Evolutionary conservation across 2,113 vertebrate species (phyloP).

Genomic region (Amphilophus citrinellus): DNA sequence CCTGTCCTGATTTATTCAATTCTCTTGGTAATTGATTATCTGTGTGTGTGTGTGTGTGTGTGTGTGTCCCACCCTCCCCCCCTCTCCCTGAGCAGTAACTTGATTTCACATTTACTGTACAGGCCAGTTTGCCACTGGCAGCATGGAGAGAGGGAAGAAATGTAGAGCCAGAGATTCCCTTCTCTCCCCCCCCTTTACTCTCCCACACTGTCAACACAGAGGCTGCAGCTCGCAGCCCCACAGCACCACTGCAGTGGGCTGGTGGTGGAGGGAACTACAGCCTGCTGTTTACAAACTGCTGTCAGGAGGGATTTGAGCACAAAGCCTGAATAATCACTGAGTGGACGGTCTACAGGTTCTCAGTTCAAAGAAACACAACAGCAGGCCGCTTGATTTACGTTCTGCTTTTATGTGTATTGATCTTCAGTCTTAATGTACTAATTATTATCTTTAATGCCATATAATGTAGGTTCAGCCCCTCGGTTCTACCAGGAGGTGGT

Average conservation of each 20-base stretch:
- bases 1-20: background rate
- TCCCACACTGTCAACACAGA: slow-evolving; percentile 61
- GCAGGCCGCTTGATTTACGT: background rate
- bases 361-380: background rate
- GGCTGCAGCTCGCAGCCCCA: slow-evolving; percentile 39
- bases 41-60: background rate
- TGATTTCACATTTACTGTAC: slow-evolving; percentile 52
- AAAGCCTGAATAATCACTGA: slow-evolving; percentile 30
- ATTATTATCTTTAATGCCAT: background rate
- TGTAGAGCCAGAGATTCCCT: slow-evolving; percentile 62
- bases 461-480: background rate
- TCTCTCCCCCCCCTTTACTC: slow-evolving; percentile 38
- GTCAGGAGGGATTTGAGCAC: slow-evolving; percentile 41
- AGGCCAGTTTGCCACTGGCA: slow-evolving; percentile 44
- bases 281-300: slow-evolving; percentile 61
- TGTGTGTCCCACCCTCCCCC: background rate
- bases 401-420: background rate
- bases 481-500: background rate
- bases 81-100: slow-evolving; percentile 16
- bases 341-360: slow-evolving; percentile 30
- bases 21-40: background rate
- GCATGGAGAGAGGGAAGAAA: slow-evolving; percentile 24
- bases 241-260: slow-evolving; percentile 66
- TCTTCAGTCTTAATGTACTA: background rate
- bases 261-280: slow-evolving; percentile 51